phyloP scores from a whole-genome alignment of 1,140 invertebrate genomes.

The Drosophila lini region DNA sequence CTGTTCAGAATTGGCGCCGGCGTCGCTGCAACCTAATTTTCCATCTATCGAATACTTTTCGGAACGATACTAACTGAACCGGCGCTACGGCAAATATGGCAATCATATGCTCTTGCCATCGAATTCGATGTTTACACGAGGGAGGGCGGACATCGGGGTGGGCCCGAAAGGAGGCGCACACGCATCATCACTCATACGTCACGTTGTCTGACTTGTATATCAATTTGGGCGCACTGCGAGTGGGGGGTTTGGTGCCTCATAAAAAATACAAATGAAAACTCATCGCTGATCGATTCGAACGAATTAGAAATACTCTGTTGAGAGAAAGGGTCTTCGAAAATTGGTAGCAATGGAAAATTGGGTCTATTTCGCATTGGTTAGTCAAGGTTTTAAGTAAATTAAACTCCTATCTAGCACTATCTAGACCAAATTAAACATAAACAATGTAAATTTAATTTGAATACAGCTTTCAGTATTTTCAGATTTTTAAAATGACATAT shows the following conservation, averaged over 20 bases:
- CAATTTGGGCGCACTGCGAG: conserved; percentile 43
- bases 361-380: not conserved
- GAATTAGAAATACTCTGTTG: conserved; percentile 38
- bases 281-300: conserved; percentile 30
- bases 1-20: conserved; percentile 57
- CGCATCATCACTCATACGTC: conserved; percentile 81
- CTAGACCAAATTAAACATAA: not conserved
- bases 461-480: not conserved
- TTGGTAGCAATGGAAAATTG: conserved; percentile 4
- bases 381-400: not conserved
- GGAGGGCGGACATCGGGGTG: not conserved
- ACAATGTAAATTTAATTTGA: not conserved
- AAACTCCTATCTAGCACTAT: too few relatives aligned
- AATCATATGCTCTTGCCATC: conserved; percentile 68
- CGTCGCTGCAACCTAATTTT: conserved; percentile 72
- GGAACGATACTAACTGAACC: conserved; percentile 49
- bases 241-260: conserved; percentile 46
- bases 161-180: conserved; percentile 41
- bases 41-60: conserved; percentile 43
- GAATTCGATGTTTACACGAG: conserved; percentile 48
- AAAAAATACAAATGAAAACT: conserved; percentile 65
- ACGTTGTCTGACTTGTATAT: conserved; percentile 72
- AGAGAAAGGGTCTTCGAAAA: not conserved
- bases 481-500: not conserved
- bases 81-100: conserved; percentile 65